phyloP scores from a whole-genome alignment of 1,140 invertebrate species.

The Eufriesea mexicana region DNA sequence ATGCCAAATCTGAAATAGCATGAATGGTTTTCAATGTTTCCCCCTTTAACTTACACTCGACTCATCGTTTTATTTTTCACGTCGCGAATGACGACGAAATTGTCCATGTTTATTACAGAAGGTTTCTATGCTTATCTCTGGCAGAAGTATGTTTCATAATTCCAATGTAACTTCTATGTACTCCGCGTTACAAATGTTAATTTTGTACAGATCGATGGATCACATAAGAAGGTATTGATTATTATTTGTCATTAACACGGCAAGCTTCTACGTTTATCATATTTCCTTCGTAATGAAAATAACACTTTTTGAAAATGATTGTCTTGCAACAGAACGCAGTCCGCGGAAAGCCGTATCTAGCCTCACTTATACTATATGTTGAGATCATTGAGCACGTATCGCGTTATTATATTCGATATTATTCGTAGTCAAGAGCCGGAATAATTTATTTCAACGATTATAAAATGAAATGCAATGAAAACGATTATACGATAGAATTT shows the following conservation, averaged over 20 bases:
- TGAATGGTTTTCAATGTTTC: background rate
- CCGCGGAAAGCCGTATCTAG: conserved; percentile 53
- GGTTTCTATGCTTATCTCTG: background rate
- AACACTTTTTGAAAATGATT: conserved; percentile 65
- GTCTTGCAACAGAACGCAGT: conserved; percentile 76
- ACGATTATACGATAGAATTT: background rate
- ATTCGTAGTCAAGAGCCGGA: background rate
- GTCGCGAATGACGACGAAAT: background rate
- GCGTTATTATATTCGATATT: background rate
- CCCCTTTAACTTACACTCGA: background rate
- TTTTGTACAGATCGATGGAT: background rate
- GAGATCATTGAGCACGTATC: conserved; percentile 52
- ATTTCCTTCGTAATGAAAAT: background rate
- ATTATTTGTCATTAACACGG: conserved; percentile 53
- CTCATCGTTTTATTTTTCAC: background rate
- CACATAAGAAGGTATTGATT: background rate
- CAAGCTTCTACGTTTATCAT: conserved; percentile 18
- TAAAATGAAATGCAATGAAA: background rate
- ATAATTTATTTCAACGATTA: background rate
- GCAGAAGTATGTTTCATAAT: conserved; percentile 21
- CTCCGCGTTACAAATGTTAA: background rate
- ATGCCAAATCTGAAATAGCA: background rate
- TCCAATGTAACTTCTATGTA: background rate
- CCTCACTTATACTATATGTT: conserved; percentile 22
- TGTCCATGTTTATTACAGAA: background rate